Evolutionary conservation across 2,888 invertebrate genomes (phyloP).

Genomic region (Cephus pygmeus): DNA sequence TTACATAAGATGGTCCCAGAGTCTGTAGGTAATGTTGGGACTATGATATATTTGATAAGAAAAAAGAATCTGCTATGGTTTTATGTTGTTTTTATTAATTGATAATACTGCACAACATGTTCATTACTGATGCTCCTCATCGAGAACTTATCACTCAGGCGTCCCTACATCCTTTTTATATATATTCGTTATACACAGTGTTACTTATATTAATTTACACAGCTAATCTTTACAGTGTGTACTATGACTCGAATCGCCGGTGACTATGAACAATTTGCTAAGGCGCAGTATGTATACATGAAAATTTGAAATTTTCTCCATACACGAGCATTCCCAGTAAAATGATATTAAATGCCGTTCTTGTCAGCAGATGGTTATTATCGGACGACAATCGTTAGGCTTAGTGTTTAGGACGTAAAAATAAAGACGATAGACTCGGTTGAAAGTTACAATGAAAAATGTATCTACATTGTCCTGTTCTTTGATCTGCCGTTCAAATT

Average conservation of each 20-base stretch:
- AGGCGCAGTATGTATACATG: slow-evolving; percentile 8
- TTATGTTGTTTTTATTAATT: slow-evolving; percentile 47
- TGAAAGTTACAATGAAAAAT: not conserved
- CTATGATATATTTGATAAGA: not conserved
- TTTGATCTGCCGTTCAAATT: not conserved
- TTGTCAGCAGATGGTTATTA: slow-evolving; percentile 12
- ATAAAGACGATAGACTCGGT: slow-evolving; percentile 7
- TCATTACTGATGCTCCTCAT: slow-evolving; percentile 38
- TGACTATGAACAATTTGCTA: slow-evolving; percentile 27
- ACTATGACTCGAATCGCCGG: slow-evolving; percentile 34
- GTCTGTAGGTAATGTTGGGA: not conserved
- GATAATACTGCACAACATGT: slow-evolving; percentile 61
- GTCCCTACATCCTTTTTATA: slow-evolving; percentile 35
- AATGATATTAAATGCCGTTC: slow-evolving; percentile 29
- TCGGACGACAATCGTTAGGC: slow-evolving; percentile 11
- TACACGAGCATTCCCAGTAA: slow-evolving; percentile 12
- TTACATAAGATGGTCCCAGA: not conserved
- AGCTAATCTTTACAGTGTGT: slow-evolving; percentile 47
- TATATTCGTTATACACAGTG: slow-evolving; percentile 41
- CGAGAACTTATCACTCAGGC: slow-evolving; percentile 32
- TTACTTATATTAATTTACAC: slow-evolving; percentile 24
- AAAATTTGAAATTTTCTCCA: not conserved
- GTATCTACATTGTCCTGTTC: not conserved
- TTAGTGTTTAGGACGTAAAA: slow-evolving; percentile 11
- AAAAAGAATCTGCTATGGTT: not conserved